Conservation (phyloP, 1,140 invertebrate genomes). For the Epicauta chinensis region DNA sequence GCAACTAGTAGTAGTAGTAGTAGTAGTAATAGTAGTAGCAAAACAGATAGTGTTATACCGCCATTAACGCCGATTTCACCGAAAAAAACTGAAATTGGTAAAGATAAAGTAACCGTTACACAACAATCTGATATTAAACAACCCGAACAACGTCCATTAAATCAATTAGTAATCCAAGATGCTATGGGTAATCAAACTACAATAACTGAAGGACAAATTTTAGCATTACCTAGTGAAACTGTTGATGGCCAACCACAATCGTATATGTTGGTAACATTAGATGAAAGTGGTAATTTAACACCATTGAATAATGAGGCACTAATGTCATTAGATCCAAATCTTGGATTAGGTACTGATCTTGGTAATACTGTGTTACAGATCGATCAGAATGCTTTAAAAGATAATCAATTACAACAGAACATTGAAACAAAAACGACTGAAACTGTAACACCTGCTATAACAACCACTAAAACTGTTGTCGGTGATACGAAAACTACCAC, state of each 20-base stretch:
- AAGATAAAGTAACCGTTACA: background rate
- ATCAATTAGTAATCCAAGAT: slow-evolving; percentile 40
- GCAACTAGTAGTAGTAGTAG: background rate
- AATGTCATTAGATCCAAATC: slow-evolving; percentile 38
- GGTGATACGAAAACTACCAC: background rate
- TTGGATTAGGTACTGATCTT: slow-evolving; percentile 35
- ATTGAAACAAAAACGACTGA: background rate
- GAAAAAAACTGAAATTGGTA: slow-evolving; percentile 11
- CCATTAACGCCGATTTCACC: slow-evolving; percentile 31
- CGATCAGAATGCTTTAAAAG: slow-evolving; percentile 26
- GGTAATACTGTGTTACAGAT: slow-evolving; percentile 40
- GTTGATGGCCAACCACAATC: slow-evolving; percentile 56
- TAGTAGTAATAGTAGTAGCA: slow-evolving; percentile 1
- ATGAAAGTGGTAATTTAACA: slow-evolving; percentile 62
- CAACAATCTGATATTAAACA: slow-evolving; percentile 22
- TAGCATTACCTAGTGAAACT: slow-evolving; percentile 60
- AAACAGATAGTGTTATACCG: slow-evolving; percentile 7
- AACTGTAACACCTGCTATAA: background rate
- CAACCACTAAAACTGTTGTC: background rate
- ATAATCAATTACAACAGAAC: background rate
- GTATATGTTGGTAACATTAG: slow-evolving; percentile 55
- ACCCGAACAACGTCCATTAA: slow-evolving; percentile 34
- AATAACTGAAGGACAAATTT: slow-evolving; percentile 54
- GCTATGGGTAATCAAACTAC: slow-evolving; percentile 39
- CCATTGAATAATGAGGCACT: slow-evolving; percentile 64